A percentile compares a stretch with the other conserved stretches of the same genome.
phyloP scores from a whole-genome alignment of 2,113 vertebrate genomes.

The Chloroceryle aenea region DNA sequence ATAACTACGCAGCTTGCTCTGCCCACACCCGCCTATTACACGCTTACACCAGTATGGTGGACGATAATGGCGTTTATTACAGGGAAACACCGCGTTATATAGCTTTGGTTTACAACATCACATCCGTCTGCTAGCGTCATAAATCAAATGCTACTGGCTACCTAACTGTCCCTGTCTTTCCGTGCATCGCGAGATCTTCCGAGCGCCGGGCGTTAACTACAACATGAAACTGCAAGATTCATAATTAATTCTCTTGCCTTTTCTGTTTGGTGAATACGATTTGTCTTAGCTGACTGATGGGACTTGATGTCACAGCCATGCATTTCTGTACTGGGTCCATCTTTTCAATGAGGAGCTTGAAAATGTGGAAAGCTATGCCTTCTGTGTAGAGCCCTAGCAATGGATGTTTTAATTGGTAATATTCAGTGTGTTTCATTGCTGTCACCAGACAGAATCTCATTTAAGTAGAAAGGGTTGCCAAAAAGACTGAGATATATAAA shows the following conservation, averaged over 20 bases:
- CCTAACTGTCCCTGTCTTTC: no score
- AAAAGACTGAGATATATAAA: neutral
- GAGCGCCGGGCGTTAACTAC: no score
- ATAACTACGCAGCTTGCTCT: no score
- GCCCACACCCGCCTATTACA: no score
- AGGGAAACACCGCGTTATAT: no score
- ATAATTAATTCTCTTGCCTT: neutral
- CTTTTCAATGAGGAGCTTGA: neutral
- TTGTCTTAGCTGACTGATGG: neutral
- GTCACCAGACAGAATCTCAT: neutral
- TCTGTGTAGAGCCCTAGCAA: neutral
- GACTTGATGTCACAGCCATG: neutral
- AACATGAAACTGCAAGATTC: rapidly evolving
- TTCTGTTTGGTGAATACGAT: neutral
- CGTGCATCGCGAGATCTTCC: no score
- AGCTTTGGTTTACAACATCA: no score
- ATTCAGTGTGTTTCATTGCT: neutral
- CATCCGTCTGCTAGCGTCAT: no score
- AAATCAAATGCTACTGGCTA: no score
- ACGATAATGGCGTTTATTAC: no score
- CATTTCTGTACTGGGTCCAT: neutral
- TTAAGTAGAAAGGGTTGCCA: neutral
- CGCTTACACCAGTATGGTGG: no score
- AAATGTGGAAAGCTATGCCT: neutral
- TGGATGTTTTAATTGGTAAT: neutral